phyloP scores from a whole-genome alignment of 2,888 invertebrate genomes.

The Carcina quercana region DNA sequence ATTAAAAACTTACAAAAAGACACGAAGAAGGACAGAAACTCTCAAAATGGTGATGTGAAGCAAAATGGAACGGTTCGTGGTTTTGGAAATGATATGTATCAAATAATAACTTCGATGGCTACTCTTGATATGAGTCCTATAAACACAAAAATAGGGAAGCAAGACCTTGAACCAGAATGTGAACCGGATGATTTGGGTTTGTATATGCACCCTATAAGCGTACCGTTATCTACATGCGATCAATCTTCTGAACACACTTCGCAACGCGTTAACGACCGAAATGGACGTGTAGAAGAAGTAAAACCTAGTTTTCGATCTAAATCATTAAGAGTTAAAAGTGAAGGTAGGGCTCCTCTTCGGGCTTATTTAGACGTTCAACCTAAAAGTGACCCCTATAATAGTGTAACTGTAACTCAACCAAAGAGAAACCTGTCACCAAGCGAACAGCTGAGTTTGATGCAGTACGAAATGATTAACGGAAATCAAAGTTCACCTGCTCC shows the following conservation, averaged over 20 bases:
- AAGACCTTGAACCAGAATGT: conserved; percentile 44
- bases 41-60: conserved; percentile 18
- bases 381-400: conserved; percentile 43
- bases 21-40: conserved; percentile 39
- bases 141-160: conserved; percentile 50
- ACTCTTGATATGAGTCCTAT: conserved; percentile 59
- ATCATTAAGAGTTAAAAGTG: conserved; percentile 69
- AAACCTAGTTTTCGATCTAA: conserved; percentile 70
- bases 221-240: conserved; percentile 63
- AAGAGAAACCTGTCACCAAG: conserved; percentile 69
- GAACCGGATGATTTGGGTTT: conserved; percentile 65
- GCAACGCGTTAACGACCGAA: conserved; percentile 50
- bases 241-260: conserved; percentile 58
- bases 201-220: conserved; percentile 61
- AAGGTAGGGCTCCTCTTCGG: conserved; percentile 60
- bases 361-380: conserved; percentile 53
- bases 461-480: conserved; percentile 58
- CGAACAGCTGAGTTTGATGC: conserved; percentile 67
- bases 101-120: conserved; percentile 65
- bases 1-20: conserved; percentile 56
- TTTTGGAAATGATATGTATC: conserved; percentile 48
- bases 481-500: conserved; percentile 40
- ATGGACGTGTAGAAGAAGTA: conserved; percentile 54
- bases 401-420: conserved; percentile 69
- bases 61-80: conserved; percentile 19